These are phyloP conservation scores for Folsomia manolachei DNA, from an alignment of 2,888 invertebrate species.

Conservation along the genomic window DNA sequence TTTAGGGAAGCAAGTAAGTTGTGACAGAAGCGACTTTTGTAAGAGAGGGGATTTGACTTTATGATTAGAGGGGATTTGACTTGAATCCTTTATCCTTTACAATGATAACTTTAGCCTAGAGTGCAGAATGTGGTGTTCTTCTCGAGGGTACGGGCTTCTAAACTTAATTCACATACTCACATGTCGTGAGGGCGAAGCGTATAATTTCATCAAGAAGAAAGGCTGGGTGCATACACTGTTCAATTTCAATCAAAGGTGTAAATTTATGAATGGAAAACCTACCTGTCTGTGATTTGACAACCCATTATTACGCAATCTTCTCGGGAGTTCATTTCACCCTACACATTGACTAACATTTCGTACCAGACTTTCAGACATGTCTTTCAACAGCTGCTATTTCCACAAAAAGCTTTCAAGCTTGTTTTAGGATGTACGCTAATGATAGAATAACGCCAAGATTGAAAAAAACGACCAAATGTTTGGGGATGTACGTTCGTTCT, in stretches of 20 bases:
- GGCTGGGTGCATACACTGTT: not conserved
- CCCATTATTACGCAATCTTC: no score
- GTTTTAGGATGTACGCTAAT: not conserved
- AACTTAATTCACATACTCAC: not conserved
- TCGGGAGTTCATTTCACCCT: not conserved
- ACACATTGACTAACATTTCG: not conserved
- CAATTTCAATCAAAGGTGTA: not conserved
- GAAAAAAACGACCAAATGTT: not conserved
- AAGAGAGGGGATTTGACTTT: not conserved
- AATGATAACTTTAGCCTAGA: conserved; percentile 40
- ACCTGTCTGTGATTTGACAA: no score
- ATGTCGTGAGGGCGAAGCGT: not conserved
- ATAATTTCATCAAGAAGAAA: not conserved
- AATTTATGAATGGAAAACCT: not conserved
- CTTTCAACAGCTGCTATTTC: not conserved
- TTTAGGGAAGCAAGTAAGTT: conserved; percentile 22
- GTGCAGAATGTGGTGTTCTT: conserved; percentile 51
- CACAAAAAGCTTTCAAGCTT: not conserved
- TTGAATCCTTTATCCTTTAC: no score
- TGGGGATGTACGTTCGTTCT: conserved; percentile 1
- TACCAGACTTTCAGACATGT: not conserved
- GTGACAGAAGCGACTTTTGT: conserved; percentile 10
- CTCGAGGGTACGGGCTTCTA: conserved; percentile 14
- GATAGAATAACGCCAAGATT: not conserved
- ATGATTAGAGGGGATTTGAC: not conserved